Percentiles rank a stretch among this genome's conserved stretches.
phyloP scores from a whole-genome alignment of 2,888 invertebrate species.

The Habrosyne pyritoides region DNA sequence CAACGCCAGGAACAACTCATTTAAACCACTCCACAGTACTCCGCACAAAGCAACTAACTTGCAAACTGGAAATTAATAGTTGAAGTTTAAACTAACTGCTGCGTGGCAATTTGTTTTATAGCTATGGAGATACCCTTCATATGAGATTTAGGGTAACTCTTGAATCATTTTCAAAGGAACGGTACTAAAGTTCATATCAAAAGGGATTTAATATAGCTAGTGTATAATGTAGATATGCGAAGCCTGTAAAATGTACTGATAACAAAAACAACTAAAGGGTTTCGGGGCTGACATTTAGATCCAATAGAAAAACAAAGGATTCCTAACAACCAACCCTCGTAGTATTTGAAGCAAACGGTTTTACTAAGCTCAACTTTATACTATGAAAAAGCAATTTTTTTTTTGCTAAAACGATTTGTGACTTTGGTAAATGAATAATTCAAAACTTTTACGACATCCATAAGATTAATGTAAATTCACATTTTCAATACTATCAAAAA shows the following conservation, averaged over 20 bases:
- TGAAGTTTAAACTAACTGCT: slow-evolving; percentile 25
- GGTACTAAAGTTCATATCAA: neutral
- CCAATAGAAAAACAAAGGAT: neutral
- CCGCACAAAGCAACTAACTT: neutral
- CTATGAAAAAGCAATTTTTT: neutral
- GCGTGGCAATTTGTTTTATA: slow-evolving; percentile 17
- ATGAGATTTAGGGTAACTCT: neutral
- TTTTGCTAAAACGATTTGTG: neutral
- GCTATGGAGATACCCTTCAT: slow-evolving; percentile 14
- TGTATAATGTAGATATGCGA: too few species aligned
- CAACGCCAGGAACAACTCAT: slow-evolving; percentile 12
- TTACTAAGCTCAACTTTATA: neutral
- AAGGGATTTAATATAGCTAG: neutral
- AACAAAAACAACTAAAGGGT: neutral
- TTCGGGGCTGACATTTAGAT: neutral
- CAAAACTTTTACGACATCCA: neutral
- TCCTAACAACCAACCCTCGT: neutral
- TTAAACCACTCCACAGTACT: neutral
- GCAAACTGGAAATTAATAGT: slow-evolving; percentile 25
- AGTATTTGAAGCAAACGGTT: neutral
- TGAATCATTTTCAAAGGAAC: slow-evolving; percentile 2
- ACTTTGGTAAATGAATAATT: neutral
- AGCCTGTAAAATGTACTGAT: neutral
- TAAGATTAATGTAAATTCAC: neutral
- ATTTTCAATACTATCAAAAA: slow-evolving; percentile 7